These are phyloP conservation scores for Camponotus fellah DNA, from an alignment of 2,888 invertebrate species.

Conservation along the genomic window DNA sequence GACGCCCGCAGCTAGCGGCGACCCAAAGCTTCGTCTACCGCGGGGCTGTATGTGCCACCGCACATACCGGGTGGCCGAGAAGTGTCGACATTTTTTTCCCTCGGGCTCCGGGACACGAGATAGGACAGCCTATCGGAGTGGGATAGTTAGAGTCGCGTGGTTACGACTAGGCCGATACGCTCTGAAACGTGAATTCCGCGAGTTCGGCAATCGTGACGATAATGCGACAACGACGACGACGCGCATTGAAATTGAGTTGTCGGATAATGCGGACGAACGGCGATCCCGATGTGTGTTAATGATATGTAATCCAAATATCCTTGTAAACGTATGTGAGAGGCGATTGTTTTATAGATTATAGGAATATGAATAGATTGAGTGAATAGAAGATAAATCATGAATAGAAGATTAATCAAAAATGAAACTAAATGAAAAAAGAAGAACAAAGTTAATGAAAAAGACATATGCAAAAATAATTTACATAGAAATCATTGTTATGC, in stretches of 20 bases:
- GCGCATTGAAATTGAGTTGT: conserved; percentile 39
- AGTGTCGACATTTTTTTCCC: conserved; percentile 54
- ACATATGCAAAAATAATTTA: neutral
- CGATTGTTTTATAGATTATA: neutral
- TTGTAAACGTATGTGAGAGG: neutral
- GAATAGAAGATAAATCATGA: neutral
- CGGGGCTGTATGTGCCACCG: conserved; percentile 83
- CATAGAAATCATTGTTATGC: neutral
- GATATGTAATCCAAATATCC: conserved; percentile 31
- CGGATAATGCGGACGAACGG: conserved; percentile 16
- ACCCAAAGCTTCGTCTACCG: conserved; percentile 86
- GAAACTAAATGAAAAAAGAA: neutral
- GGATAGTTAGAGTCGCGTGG: conserved; percentile 14
- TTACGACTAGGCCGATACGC: conserved; percentile 29
- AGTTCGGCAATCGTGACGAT: conserved; percentile 24
- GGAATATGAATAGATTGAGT: neutral
- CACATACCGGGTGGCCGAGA: conserved; percentile 81
- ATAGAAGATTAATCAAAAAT: too few relatives aligned
- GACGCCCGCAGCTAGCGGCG: conserved; percentile 86
- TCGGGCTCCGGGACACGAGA: neutral
- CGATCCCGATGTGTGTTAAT: conserved; percentile 35
- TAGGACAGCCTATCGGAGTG: neutral
- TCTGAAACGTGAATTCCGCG: conserved; percentile 30
- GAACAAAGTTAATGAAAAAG: neutral
- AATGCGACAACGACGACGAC: neutral